Percentiles rank a stretch among this genome's conserved stretches.
Conservation (phyloP, 2,797 vertebrate genomes). For the Tiaroga cobitis region DNA sequence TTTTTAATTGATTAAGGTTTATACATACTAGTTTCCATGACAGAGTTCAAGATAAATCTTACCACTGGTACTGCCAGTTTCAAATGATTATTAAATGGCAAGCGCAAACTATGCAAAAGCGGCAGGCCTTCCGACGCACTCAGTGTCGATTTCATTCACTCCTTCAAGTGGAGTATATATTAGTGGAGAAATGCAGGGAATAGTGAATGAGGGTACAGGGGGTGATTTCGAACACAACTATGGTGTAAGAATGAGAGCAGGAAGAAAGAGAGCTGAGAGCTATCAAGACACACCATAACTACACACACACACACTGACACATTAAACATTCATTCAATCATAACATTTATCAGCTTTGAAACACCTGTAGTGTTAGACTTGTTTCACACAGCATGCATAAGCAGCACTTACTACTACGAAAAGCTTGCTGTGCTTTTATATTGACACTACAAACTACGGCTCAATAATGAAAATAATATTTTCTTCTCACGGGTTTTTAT, state of each 20-base stretch:
- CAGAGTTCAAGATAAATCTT: not conserved
- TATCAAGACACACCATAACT: not conserved
- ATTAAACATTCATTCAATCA: not conserved
- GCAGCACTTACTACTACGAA: constrained; percentile 43
- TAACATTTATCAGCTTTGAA: not conserved
- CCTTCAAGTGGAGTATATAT: not conserved
- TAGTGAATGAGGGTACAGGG: too few relatives aligned
- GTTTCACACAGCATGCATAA: constrained; percentile 49
- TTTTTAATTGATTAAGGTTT: not conserved
- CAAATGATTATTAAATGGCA: not conserved
- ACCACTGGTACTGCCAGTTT: not conserved
- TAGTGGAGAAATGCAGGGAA: not conserved
- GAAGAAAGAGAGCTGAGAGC: not conserved
- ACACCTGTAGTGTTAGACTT: constrained; percentile 44
- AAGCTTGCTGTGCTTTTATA: not conserved
- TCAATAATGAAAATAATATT: not conserved
- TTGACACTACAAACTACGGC: not conserved
- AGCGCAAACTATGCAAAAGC: not conserved
- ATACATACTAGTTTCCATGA: not conserved
- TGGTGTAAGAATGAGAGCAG: not conserved
- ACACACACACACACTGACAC: not conserved
- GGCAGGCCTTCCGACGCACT: too few relatives aligned
- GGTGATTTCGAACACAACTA: not conserved
- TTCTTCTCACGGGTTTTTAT: not conserved
- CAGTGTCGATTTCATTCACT: not conserved